These are phyloP conservation scores for Amyelois transitella DNA, from an alignment of 1,140 invertebrate species.

Conservation along the genomic window DNA sequence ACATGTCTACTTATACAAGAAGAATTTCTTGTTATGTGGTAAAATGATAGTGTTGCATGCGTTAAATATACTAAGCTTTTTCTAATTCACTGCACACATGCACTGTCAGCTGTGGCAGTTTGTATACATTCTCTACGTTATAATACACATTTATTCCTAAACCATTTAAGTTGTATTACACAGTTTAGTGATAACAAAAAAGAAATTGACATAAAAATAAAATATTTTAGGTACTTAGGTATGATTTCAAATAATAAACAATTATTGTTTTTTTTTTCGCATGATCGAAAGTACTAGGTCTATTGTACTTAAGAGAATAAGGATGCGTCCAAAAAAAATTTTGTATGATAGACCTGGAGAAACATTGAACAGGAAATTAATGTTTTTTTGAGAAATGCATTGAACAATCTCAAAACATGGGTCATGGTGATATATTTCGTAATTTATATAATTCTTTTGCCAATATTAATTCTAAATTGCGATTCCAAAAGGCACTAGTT, in stretches of 20 bases:
- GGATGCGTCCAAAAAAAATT: no score
- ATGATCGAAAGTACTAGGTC: no score
- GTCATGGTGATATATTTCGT: background rate
- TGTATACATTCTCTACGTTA: background rate
- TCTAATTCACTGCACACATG: background rate
- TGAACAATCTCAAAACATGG: no score
- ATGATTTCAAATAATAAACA: no score
- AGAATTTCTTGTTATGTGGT: no score
- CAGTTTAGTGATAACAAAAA: background rate
- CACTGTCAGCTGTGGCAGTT: background rate
- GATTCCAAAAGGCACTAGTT: conserved; percentile 66
- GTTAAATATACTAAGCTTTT: background rate
- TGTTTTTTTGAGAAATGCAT: no score
- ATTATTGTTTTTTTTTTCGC: no score
- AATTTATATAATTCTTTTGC: background rate
- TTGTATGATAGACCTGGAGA: no score
- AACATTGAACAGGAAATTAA: no score
- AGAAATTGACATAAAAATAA: background rate
- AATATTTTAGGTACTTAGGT: background rate
- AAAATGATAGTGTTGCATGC: background rate
- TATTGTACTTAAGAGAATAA: no score
- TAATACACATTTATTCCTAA: background rate
- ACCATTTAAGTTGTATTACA: background rate
- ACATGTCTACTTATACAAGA: no score
- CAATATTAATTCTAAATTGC: conserved; percentile 26